Evolutionary conservation across 2,113 vertebrate genomes (phyloP), one percentile per base, ranked within the genome.

Genomic region (Tragulus kanchil): DNA sequence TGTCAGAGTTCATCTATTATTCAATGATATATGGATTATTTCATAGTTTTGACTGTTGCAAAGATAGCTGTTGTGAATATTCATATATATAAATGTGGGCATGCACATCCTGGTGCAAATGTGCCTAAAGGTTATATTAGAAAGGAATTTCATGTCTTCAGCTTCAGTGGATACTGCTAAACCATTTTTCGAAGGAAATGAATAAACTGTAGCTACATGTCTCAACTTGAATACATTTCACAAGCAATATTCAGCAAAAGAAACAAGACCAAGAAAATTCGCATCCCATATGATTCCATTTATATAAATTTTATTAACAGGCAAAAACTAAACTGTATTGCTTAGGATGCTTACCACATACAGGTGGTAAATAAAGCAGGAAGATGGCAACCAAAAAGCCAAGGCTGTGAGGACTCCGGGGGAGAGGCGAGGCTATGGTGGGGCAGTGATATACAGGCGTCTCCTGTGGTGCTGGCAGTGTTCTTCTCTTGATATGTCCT

Each of bases 211-310:
- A 62, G 56, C 73, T 92, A 48, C 73, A 48, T 75, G 19, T 92
- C 87, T 81, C 14, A 95, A 73, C 8, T 79, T 81, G 89, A 48
- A 48, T 86, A 73, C 45, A 81, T 91, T 92, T 95, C 56, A 81
- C n/a, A 85, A 67, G 77, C 31, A 71, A 52, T 71, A 54, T 81
- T 95, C n/a, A 81, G 21, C 36, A 50, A 82, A 90, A 90, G 26
- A 83, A 58, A 5, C 64, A 92, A 31, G 56, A 56, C 71, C 25
- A 25, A 94, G 61, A 89, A 67, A 69, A 79, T 56, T 73, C 36
- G 36, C 58, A 62, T 71, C 54, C 23, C 36, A 25, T 88, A 42
- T 71, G 91, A 62, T 85, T 90, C 54, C 54, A 64, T 85, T 90
- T 79, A 79, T 48, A 58, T 79, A 56, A 69, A 93, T 48, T 85